Conservation (phyloP, 2,797 vertebrate species). For the Agapornis canus region DNA sequence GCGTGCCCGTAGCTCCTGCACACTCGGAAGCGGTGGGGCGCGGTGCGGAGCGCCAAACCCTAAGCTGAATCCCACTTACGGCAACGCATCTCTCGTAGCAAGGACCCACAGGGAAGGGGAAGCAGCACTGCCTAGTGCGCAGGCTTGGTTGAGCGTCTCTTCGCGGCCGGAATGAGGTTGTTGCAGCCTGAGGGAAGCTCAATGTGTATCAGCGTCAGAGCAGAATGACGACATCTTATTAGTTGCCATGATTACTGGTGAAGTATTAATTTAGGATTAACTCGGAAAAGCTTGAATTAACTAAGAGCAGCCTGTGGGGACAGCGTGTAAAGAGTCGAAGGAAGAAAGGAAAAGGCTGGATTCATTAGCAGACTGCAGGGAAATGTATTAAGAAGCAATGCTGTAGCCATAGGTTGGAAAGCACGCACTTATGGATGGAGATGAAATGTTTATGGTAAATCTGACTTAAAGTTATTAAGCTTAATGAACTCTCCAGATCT, state of each 20-base stretch:
- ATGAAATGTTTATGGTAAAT: background rate
- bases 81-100: accelerated
- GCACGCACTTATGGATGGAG: background rate
- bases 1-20: accelerated
- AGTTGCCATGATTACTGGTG: background rate
- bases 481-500: background rate
- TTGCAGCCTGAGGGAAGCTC: background rate
- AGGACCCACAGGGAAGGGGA: background rate
- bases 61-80: background rate
- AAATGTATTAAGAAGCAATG: background rate
- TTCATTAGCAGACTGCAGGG: background rate
- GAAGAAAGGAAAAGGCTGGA: background rate
- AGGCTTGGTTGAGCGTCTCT: background rate
- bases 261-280: background rate
- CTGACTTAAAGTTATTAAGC: background rate
- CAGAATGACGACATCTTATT: background rate
- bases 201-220: accelerated
- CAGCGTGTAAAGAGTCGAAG: background rate
- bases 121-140: accelerated
- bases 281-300: background rate
- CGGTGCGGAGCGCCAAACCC: accelerated
- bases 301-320: background rate
- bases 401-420: background rate
- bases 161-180: accelerated
- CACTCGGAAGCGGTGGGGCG: background rate